Evolutionary conservation across 2,888 invertebrate genomes (phyloP), one percentile per base, ranked within the genome.

Genomic region (Drosophila limbata): DNA sequence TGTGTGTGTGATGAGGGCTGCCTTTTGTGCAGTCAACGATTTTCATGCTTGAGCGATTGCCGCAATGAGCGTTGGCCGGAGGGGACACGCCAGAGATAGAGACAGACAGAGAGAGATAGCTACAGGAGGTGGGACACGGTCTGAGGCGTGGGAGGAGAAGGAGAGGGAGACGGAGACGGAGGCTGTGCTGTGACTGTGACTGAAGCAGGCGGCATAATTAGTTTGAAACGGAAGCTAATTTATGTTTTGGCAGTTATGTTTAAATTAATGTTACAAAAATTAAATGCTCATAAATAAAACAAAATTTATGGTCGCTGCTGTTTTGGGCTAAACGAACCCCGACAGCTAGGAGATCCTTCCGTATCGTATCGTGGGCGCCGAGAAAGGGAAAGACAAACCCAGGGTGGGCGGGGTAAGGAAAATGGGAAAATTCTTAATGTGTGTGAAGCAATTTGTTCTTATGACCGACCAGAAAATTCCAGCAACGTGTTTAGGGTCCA

Each of bases 211-310:
- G 69, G 74, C 81, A 90, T 90, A 87, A 89, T 90, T 91, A 91
- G 90, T 89, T 76, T 85, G 84, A 90, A 89, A 90, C 89, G 88
- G 90, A 88, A 90, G 90, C 90, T 91, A 91, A 91, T 91, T 91
- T 91, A 90, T 91, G 90, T 91, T 91, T 90, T 90, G 91, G 89
- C 91, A 91, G 91, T 91, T 91, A 89, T 91, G 90, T 84, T 89
- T 89, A 87, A 90, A 91, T 90, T 90, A 90, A 91, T 91, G 91
- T 89, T 88, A 90, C 83, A 89, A 84, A 90, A 90, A 91, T 91
- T 90, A 91, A 91, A 89, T 90, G 84, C 84, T 84, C 82, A 89
- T 90, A 88, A 90, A 88, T 89, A 89, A 89, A 86, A 81, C 70
- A 53, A 65, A 88, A 86, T 88, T 86, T 86, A 88, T 86, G 82